Percentiles rank a stretch among this genome's conserved stretches.
Conservation (phyloP, 1,140 invertebrate genomes). For the Pemphigus obesinymphae region DNA sequence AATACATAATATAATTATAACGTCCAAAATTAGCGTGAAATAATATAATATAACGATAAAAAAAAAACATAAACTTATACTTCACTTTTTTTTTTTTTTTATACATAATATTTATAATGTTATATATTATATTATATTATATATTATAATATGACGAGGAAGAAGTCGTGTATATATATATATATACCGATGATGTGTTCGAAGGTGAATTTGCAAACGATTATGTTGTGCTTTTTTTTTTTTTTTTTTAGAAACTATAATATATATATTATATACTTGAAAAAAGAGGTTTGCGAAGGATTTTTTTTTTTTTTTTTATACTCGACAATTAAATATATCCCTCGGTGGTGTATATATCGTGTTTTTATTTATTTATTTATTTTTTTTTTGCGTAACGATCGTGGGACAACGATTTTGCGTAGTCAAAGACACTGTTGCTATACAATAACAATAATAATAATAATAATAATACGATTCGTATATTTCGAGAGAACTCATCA, state of each 20-base stretch:
- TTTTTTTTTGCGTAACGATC: neutral
- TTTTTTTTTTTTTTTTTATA: neutral
- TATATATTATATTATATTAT: too few relatives aligned
- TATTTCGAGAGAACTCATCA: neutral
- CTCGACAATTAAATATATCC: neutral
- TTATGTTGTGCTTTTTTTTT: neutral
- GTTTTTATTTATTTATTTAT: neutral
- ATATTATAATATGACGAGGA: neutral
- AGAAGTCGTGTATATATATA: neutral
- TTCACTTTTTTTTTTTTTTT: neutral
- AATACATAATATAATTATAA: neutral
- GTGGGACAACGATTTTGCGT: neutral
- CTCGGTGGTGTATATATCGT: neutral
- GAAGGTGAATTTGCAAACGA: neutral
- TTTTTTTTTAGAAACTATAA: neutral
- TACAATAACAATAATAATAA: too few relatives aligned
- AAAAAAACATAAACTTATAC: neutral
- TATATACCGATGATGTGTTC: neutral
- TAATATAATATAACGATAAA: neutral
- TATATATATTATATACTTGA: too few relatives aligned
- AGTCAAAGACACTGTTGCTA: too few relatives aligned
- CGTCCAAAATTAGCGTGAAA: neutral
- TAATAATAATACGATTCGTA: too few relatives aligned
- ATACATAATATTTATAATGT: too few relatives aligned
- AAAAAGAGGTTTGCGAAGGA: neutral